These are phyloP conservation scores for Lasioglossum pauxillum DNA, from an alignment of 2,888 invertebrate species.

Conservation along the genomic window DNA sequence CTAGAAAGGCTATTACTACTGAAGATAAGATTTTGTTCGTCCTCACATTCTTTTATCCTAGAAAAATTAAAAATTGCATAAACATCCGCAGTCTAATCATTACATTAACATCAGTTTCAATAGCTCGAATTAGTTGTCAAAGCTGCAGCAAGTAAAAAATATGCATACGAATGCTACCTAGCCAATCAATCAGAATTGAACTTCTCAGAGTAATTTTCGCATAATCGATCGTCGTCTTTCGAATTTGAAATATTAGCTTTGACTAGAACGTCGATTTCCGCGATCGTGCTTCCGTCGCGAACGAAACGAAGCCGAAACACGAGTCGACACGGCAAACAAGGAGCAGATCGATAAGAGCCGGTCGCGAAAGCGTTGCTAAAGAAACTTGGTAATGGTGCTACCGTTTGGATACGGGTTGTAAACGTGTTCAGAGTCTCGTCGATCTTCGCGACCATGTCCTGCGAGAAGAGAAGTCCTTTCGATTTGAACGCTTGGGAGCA, in stretches of 20 bases:
- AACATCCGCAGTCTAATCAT: no score
- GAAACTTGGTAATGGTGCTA: conserved; percentile 52
- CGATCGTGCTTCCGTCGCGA: neutral
- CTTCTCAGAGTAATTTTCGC: no score
- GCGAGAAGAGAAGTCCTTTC: conserved; percentile 39
- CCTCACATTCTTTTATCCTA: no score
- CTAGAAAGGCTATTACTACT: no score
- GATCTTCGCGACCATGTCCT: conserved; percentile 45
- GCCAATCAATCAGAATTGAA: neutral
- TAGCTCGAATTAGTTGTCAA: no score
- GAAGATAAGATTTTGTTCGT: no score
- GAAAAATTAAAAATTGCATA: no score
- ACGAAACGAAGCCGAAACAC: neutral
- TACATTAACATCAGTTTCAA: no score
- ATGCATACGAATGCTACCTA: no score
- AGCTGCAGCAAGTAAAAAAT: no score
- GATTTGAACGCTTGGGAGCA: conserved; percentile 66
- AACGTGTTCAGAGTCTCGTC: conserved; percentile 48
- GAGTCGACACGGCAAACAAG: neutral
- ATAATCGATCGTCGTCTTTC: neutral
- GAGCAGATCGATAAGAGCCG: conserved; percentile 55
- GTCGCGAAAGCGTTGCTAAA: conserved; percentile 64
- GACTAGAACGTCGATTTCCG: neutral
- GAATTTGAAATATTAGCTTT: neutral
- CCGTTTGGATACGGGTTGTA: conserved; percentile 52